Evolutionary conservation across 2,888 invertebrate species (phyloP).

Genomic region (Venusia cambrica): DNA sequence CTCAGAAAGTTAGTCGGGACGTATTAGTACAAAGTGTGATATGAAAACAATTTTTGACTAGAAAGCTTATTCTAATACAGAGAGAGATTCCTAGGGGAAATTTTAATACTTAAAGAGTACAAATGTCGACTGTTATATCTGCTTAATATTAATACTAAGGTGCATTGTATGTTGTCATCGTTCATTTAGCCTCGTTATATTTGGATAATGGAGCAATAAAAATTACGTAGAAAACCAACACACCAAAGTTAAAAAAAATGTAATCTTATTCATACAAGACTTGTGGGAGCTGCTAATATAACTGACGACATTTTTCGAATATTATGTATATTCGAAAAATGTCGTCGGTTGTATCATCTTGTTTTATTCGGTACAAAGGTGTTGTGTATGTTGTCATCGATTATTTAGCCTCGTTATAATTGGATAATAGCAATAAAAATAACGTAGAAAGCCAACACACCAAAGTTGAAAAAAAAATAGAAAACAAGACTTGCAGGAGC

Average conservation of each 20-base stretch:
- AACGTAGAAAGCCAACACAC: no score
- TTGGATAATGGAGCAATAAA: constrained; percentile 45
- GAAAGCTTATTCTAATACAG: constrained; percentile 77
- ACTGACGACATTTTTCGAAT: no score
- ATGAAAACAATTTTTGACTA: constrained; percentile 76
- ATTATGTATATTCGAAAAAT: constrained; percentile 51
- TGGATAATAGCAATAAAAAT: no score
- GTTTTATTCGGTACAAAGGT: no score
- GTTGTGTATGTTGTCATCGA: no score
- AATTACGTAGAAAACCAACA: constrained; percentile 23
- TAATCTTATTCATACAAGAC: constrained; percentile 21
- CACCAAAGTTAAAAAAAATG: constrained; percentile 21
- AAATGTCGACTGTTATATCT: constrained; percentile 48
- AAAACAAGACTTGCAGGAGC: no score
- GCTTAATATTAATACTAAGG: constrained; percentile 58
- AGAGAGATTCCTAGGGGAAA: constrained; percentile 75
- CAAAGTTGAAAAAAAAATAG: no score
- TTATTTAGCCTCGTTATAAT: no score
- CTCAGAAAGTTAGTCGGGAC: constrained; percentile 17
- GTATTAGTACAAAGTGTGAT: constrained; percentile 44
- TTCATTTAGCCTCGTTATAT: constrained; percentile 67
- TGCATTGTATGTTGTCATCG: constrained; percentile 51
- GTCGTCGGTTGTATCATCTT: no score
- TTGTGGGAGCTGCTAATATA: constrained; percentile 47
- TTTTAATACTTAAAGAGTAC: constrained; percentile 70